phyloP scores from a whole-genome alignment of 2,113 vertebrate species.

The Spermophilus dauricus region DNA sequence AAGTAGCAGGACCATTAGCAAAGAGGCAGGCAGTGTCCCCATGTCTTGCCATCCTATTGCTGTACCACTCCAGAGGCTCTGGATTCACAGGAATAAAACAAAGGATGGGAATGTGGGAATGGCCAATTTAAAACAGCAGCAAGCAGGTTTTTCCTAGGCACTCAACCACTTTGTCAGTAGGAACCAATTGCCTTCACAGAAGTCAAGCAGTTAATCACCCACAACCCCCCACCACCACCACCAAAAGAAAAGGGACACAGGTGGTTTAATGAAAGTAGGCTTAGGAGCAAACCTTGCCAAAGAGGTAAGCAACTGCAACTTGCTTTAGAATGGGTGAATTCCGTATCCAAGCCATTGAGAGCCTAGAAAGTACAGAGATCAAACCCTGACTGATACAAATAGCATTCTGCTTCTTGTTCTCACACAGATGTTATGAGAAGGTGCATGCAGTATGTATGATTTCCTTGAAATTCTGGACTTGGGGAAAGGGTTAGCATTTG shows the following conservation, averaged over 20 bases:
- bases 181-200: slow-evolving; percentile 33
- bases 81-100: slow-evolving; percentile 54
- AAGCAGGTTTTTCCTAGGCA: slow-evolving; percentile 61
- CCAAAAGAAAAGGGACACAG: slow-evolving; percentile 23
- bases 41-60: background rate
- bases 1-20: slow-evolving; percentile 65
- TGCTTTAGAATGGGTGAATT: background rate
- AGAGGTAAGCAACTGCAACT: background rate
- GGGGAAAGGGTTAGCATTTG: background rate
- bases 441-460: accelerated
- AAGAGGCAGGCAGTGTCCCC: background rate
- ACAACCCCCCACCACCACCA: background rate
- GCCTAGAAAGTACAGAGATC: background rate
- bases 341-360: background rate
- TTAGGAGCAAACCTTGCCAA: background rate
- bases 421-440: background rate
- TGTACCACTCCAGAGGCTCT: background rate
- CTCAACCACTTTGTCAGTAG: slow-evolving; percentile 14
- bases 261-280: slow-evolving; percentile 17
- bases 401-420: background rate
- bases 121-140: slow-evolving; percentile 80
- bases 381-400: background rate
- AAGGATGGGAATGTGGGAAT: background rate
- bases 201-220: slow-evolving; percentile 66
- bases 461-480: background rate